Base-by-base conservation (phyloP, 1,140 invertebrate genomes). In the Lepidurus packardi region DNA sequence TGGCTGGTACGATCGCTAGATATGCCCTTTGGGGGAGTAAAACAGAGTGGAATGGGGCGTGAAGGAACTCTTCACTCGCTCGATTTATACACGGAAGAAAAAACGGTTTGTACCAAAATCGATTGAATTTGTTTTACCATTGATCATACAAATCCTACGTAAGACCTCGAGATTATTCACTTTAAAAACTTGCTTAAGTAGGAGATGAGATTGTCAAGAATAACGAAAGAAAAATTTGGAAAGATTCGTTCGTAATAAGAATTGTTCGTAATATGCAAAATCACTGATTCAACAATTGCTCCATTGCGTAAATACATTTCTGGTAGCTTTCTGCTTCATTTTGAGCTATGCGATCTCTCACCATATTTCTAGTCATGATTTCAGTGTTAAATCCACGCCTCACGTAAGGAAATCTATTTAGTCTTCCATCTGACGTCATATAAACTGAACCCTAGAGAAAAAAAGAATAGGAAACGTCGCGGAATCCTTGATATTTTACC, bases 21-120 rank as follows among this genome's bases (percentile, higher is more conserved):
- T 79, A 87, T 90, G 88, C 89, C 89, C 6, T 90, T 90, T 82
- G 89, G 89, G 73, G 89, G 89, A 65, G 84, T 84, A 42, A 90
- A 90, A 82, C 82, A 85, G 79, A 89, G 88, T 34, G 89, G 89
- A 1, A 83, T 86, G 10, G 89, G 89, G 21, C 81, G 87, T 21
- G 89, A 90, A 84, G 87, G 88, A 16, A 86, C 85, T 6, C 81
- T 84, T 25, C 87, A 89, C 74, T 89, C 88, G 0, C 78, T 88
- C 73, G 88, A 90, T 73, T 89, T 90, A 80, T 90, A 85, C 82
- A 90, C 89, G 0, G 86, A 89, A 80, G 82, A 85, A 76, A 90
- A 89, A 83, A 89, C 88, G 11, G 84, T 89, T 25, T 90, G 89
- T 81, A 81, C 89, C 13, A 85, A 86, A 79, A 81, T 82, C 13